phyloP scores from a whole-genome alignment of 1,140 invertebrate genomes.

The Drosophila repleta region DNA sequence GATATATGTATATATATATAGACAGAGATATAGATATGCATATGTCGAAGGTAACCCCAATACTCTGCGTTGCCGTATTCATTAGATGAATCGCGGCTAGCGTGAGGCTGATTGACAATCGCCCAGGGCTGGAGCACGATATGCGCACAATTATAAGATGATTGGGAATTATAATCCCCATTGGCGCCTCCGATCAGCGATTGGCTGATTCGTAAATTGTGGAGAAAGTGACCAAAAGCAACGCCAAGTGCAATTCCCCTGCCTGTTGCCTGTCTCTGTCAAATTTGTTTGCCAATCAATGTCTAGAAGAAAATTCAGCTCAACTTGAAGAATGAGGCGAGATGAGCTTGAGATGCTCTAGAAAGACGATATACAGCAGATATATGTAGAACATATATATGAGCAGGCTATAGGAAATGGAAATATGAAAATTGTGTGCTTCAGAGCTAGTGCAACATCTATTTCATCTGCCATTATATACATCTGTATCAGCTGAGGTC shows the following conservation, averaged over 20 bases:
- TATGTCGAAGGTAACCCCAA: conserved; percentile 26
- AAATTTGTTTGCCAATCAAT: background rate
- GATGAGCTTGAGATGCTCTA: no score
- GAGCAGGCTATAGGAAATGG: background rate
- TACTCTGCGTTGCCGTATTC: conserved; percentile 20
- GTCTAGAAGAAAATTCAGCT: background rate
- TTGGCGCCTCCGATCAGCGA: conserved; percentile 12
- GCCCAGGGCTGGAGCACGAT: conserved; percentile 35
- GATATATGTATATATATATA: background rate
- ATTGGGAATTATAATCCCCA: conserved; percentile 46
- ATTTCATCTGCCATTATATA: no score
- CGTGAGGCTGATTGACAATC: conserved; percentile 25
- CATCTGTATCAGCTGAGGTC: no score
- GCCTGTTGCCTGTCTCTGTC: conserved; percentile 17
- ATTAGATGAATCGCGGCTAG: conserved; percentile 19
- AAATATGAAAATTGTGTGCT: no score
- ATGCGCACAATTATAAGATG: conserved; percentile 40
- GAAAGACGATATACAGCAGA: no score
- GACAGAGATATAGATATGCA: conserved; percentile 2
- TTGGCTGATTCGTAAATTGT: conserved; percentile 37
- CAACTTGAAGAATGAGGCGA: background rate
- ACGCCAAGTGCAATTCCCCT: conserved; percentile 18
- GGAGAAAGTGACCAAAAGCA: conserved; percentile 39
- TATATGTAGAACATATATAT: background rate
- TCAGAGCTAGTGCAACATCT: no score